Evolutionary conservation across 2,888 invertebrate species (phyloP), one percentile per base, ranked within the genome.

Genomic region (Melanostoma mellinum): DNA sequence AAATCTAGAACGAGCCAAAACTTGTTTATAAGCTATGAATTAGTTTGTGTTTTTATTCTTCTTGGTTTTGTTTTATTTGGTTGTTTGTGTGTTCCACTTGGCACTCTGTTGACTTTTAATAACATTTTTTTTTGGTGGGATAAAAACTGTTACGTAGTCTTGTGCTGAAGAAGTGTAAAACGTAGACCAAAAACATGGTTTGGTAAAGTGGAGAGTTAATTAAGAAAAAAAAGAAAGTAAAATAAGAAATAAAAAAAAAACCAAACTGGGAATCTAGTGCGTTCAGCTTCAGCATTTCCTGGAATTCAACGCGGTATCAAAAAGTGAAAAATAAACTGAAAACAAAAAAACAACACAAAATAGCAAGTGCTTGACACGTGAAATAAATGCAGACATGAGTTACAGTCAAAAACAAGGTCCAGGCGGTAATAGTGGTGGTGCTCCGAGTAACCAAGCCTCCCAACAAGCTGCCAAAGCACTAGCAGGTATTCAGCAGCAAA

Each of bases 401-500:
- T 88, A 87, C 81, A 88, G 88, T 82, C 88, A 88, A 85, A 88
- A 88, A 85, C 87, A 87, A 44, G 87, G 88, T 65, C 85, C 87
- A 72, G 87, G 87, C 6, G 86, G 87, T 35, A 86, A 86, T 6
- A 85, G 79, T 44, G 87, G 87, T 32, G 86, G 88, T 85, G 87
- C 87, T n/a, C 86, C 87, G 9, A 88, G 88, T 60, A 88, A 88
- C 60, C 86, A 86, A 55, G 77, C 82, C 4, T 85, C 88, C 20
- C 88, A 88, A 81, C 88, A 88, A 73, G 87, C 88, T 50, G 87
- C 87, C 6, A 88, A 88, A 72, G 86, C 88, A 3, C 85, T 89
- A 71, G 88, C 88, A 61, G 88, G 87, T 20, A 88, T 88, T 56
- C 88, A 88, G 61, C 89, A 89, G 69, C 89, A 89, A 86, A 89